phyloP scores from a whole-genome alignment of 2,797 vertebrate species.

The Gastrophryne carolinensis region DNA sequence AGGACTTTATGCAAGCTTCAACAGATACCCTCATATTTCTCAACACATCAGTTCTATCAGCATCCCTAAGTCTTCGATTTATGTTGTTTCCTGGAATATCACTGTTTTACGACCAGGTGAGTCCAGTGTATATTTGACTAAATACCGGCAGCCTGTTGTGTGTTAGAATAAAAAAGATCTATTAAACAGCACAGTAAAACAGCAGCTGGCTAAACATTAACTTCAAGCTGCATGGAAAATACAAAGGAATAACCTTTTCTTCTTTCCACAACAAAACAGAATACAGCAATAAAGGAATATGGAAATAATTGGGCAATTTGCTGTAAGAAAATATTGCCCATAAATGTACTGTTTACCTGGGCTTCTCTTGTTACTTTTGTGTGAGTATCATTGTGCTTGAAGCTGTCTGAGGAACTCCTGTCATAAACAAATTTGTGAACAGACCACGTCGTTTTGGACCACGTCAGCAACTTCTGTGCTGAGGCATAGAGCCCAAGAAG shows the following conservation, averaged over 20 bases:
- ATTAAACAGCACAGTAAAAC: neutral
- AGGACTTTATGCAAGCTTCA: no score
- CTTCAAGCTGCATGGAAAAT: slow-evolving; percentile 5
- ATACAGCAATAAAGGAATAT: neutral
- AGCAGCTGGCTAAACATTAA: slow-evolving; percentile 34
- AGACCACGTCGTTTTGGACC: no score
- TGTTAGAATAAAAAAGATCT: slow-evolving; percentile 8
- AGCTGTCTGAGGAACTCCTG: no score
- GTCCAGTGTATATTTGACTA: neutral
- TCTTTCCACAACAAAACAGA: neutral
- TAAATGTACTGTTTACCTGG: neutral
- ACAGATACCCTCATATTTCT: no score
- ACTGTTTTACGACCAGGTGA: neutral
- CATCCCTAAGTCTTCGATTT: no score
- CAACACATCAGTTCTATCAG: no score
- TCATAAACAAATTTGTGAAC: no score
- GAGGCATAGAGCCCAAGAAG: no score
- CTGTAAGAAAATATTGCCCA: neutral
- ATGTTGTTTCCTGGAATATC: no score
- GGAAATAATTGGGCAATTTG: neutral
- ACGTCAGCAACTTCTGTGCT: no score
- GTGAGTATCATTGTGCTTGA: neutral
- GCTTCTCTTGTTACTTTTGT: neutral
- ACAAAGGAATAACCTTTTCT: neutral
- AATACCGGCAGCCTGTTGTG: neutral